Base-by-base conservation (phyloP, 2,888 invertebrate species). In the Calliphora vomitoria region DNA sequence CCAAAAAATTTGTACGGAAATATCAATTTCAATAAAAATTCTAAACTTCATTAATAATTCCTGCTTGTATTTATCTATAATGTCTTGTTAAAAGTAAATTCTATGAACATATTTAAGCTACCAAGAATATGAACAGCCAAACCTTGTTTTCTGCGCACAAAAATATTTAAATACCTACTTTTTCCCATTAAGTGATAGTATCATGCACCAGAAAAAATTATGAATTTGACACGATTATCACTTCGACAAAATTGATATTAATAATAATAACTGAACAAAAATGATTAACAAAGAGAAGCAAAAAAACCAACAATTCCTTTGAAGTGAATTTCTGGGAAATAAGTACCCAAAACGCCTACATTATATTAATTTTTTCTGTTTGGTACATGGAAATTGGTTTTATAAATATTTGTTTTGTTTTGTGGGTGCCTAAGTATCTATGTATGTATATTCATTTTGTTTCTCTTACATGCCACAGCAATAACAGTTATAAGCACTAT, bases 401-500 rank as follows among this genome's bases (percentile, higher is more conserved):
- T 47, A 25, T 25, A 25, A 25, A 25, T 25, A 25, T 25, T 25
- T 25, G 25, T 25, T 25, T 1, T 25, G 25, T 25, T 25, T 25
- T 25, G 25, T 25, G 2, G 25, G 25, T 25, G 25, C 25, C 25
- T 25, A 25, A 1, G 1, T 25, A 25, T 25, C 25, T 25, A 25
- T 25, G 1, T 25, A 25, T 25, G 25, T 25, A 1, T 2, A 25
- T 25, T 25, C 25, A 25, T 2, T 1, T 25, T 25, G 25, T 50
- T 38, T 50, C 13, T 74, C 6, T 38, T 58, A 78, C 86, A 86
- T 78, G 78, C 62, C 60, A n/a, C 55, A 44, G 55, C 47, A 60
- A 82, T 78, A 86, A 82, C 82, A 41, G 86, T 86, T 86, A 86
- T 82, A 86, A 68, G 41, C 74, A 82, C 82, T 69, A 58, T 76